phyloP scores from a whole-genome alignment of 1,140 invertebrate genomes.

The Lerema accius region DNA sequence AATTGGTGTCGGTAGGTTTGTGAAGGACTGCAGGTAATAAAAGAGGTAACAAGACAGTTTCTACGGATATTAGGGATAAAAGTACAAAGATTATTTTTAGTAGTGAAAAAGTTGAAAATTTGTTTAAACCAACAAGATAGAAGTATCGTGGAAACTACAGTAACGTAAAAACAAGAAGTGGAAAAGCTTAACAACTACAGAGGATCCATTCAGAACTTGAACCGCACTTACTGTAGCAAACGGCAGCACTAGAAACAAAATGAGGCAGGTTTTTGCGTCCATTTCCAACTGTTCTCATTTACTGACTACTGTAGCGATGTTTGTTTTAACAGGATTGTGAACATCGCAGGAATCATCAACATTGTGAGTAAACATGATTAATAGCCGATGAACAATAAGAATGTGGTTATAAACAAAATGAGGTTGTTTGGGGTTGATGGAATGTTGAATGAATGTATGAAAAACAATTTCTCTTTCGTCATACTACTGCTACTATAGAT shows the following conservation, averaged over 20 bases:
- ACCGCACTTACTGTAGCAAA: slow-evolving; percentile 50
- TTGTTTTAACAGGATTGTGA: slow-evolving; percentile 43
- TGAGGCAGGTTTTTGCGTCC: slow-evolving; percentile 48
- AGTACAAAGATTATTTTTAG: too few relatives aligned
- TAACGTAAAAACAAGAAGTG: slow-evolving; percentile 15
- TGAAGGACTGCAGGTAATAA: too few relatives aligned
- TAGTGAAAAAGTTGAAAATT: too few relatives aligned
- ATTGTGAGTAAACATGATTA: slow-evolving; percentile 29
- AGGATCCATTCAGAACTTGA: slow-evolving; percentile 19
- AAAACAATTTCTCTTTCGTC: too few relatives aligned
- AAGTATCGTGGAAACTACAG: neutral
- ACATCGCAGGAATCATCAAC: slow-evolving; percentile 37
- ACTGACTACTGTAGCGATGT: slow-evolving; percentile 40
- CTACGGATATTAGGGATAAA: too few relatives aligned
- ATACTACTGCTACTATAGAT: too few relatives aligned
- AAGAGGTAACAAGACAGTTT: too few relatives aligned
- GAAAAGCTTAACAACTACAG: slow-evolving; percentile 21
- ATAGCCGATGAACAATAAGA: slow-evolving; percentile 23
- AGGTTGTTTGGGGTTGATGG: slow-evolving; percentile 32
- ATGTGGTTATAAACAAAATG: slow-evolving; percentile 30
- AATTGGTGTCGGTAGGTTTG: too few relatives aligned
- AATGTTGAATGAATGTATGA: too few relatives aligned
- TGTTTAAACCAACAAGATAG: too few relatives aligned
- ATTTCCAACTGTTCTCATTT: slow-evolving; percentile 45
- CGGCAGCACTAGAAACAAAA: slow-evolving; percentile 50